phyloP scores from a whole-genome alignment of 2,888 invertebrate genomes.

The Cheilosia scutellata region DNA sequence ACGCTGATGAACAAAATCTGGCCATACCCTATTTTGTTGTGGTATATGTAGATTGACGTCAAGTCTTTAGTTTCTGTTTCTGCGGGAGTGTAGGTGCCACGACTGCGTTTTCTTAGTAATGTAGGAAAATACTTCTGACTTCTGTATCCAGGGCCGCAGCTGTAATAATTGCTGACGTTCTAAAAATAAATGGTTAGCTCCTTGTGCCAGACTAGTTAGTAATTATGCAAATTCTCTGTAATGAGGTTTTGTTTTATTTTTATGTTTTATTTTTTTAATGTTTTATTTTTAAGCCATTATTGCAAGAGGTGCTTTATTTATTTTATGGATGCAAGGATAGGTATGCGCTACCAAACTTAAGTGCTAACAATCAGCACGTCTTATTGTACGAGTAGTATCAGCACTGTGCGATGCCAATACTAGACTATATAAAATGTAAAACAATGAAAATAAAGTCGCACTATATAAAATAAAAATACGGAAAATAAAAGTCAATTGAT shows the following conservation, averaged over 20 bases:
- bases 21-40: background rate
- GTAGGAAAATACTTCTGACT: slow-evolving; percentile 1
- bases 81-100: background rate
- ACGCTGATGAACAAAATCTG: background rate
- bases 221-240: background rate
- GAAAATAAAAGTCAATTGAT: too few relatives aligned
- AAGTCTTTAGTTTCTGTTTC: background rate
- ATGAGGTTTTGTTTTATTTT: background rate
- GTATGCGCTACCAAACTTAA: too few relatives aligned
- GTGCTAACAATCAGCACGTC: too few relatives aligned
- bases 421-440: too few relatives aligned
- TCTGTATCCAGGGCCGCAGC: slow-evolving; percentile 2
- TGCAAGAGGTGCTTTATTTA: too few relatives aligned
- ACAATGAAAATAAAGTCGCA: too few relatives aligned
- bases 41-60: slow-evolving; percentile 22
- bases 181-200: background rate
- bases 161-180: too few relatives aligned
- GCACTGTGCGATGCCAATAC: too few relatives aligned
- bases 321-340: too few relatives aligned
- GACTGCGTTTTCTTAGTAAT: background rate
- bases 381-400: too few relatives aligned
- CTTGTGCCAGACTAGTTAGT: background rate
- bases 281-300: background rate
- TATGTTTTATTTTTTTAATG: too few relatives aligned
- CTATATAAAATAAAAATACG: too few relatives aligned